Conservation (phyloP, 2,888 invertebrate genomes). For the Calliopum simillimum region DNA sequence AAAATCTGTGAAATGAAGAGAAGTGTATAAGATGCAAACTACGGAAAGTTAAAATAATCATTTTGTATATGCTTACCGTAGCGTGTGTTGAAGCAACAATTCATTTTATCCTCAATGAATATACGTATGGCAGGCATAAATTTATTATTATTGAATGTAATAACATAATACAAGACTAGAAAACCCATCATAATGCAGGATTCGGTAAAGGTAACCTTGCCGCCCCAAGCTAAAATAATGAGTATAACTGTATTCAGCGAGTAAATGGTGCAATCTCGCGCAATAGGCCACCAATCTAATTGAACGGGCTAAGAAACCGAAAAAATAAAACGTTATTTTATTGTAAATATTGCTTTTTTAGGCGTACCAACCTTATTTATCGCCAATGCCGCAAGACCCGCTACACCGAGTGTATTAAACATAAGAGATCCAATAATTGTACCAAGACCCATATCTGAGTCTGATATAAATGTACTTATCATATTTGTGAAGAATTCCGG, state of each 20-base stretch:
- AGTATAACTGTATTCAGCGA: constrained; percentile 77
- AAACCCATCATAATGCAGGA: constrained; percentile 77
- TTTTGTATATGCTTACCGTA: constrained; percentile 55
- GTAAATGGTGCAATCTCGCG: constrained; percentile 84
- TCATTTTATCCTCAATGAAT: constrained; percentile 65
- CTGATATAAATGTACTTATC: constrained; percentile 86
- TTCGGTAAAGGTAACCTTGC: constrained; percentile 83
- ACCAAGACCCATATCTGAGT: constrained; percentile 87
- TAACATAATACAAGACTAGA: constrained; percentile 79
- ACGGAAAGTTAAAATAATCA: neutral
- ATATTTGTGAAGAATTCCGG: constrained; percentile 95
- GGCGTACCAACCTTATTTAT: constrained; percentile 72
- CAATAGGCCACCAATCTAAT: constrained; percentile 84
- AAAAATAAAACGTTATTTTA: neutral
- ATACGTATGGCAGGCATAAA: constrained; percentile 66
- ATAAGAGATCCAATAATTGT: constrained; percentile 89
- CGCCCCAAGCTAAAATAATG: constrained; percentile 82
- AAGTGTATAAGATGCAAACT: neutral
- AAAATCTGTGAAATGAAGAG: constrained; percentile 59
- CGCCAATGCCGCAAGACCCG: constrained; percentile 82
- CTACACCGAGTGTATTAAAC: constrained; percentile 88
- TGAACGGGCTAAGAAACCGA: constrained; percentile 75
- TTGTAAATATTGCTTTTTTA: neutral
- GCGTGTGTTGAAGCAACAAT: constrained; percentile 64
- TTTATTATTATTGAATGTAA: constrained; percentile 78